Base-by-base conservation (phyloP, 2,888 invertebrate genomes). In the Ormyrus labotus region DNA sequence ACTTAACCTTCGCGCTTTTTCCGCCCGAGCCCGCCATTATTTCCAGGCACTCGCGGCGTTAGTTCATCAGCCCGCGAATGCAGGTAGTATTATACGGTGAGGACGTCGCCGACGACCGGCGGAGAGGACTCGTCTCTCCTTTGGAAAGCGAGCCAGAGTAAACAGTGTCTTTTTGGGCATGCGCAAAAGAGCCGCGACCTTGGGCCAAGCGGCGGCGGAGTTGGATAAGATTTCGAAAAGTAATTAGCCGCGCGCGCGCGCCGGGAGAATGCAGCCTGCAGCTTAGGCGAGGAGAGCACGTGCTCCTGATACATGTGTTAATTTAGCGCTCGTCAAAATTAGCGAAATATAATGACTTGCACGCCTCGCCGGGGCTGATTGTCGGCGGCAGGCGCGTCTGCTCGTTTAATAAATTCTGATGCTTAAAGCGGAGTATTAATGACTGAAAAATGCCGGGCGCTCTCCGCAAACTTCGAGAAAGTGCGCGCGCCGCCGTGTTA, bases 101-200 rank as follows among this genome's bases (percentile, higher is more conserved):
- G 19, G 19, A 19, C 19, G 2, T 19, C 19, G 19, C 1, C 19
- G 19, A 19, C 19, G 19, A 19, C 19, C 19, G 19, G 19, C 19
- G 19, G 19, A 19, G 19, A 19, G 19, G 19, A 19, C 13, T 13
- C 13, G 19, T 19, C 19, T 19, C 19, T 19, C 85, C 85, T 85
- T 84, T 84, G 81, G 83, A 83, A 82, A 84, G 84, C 84, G 87
- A 87, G 87, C 87, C 86, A 82, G 81, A 81, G 84, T 86, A 86
- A 87, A 86, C 85, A 86, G 83, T 19, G 65, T 57, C 65, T 74
- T 74, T 65, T 74, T 65, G 19, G 48, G 65, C 65, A 55, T 63
- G 50, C n/a, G 45, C 48, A 19, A 11, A 9, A 13, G 47, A 10
- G 60, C 1, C 1, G 5, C 73, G 65, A 65, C 73, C 73, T 74